Conservation (phyloP, 2,888 invertebrate species). For the Melanophora roralis region DNA sequence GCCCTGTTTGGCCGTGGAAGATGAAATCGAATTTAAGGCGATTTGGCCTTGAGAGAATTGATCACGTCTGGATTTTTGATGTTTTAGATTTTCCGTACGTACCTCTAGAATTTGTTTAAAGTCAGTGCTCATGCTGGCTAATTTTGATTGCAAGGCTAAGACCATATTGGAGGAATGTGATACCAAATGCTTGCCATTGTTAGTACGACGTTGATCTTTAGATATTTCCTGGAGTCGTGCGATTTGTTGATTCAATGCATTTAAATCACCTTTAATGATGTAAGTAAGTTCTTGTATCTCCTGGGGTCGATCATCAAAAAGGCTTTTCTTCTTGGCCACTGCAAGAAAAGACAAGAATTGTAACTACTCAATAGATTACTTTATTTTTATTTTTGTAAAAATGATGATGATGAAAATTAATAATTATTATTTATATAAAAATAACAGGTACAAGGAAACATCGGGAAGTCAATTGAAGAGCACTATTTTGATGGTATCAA, state of each 20-base stretch:
- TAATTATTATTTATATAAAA: too few species aligned
- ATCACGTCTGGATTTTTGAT: conserved; percentile 94
- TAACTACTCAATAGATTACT: too few species aligned
- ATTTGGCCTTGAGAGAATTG: conserved; percentile 84
- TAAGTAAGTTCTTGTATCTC: conserved; percentile 99
- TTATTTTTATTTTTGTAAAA: too few species aligned
- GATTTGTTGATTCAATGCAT: conserved; percentile 96
- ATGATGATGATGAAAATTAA: too few species aligned
- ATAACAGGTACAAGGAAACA: too few species aligned
- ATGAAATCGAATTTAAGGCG: conserved; percentile 79
- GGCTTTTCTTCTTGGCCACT: conserved; percentile 98
- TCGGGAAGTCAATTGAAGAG: too few species aligned
- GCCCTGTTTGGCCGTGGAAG: conserved; percentile 79
- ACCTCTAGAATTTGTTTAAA: conserved; percentile 99
- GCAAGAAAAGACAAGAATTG: conserved; percentile 55
- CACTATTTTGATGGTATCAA: too few species aligned
- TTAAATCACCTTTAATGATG: conserved; percentile 97
- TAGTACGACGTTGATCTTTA: conserved; percentile 82
- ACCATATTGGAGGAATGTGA: conserved; percentile 96
- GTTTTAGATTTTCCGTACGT: conserved; percentile 97
- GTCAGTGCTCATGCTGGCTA: conserved; percentile 97
- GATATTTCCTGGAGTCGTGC: conserved; percentile 92
- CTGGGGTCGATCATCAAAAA: conserved; percentile 96
- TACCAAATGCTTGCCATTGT: conserved; percentile 86
- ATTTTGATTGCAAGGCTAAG: conserved; percentile 92